Evolutionary conservation across 2,888 invertebrate genomes (phyloP).

Genomic region (Nudaria mundana): DNA sequence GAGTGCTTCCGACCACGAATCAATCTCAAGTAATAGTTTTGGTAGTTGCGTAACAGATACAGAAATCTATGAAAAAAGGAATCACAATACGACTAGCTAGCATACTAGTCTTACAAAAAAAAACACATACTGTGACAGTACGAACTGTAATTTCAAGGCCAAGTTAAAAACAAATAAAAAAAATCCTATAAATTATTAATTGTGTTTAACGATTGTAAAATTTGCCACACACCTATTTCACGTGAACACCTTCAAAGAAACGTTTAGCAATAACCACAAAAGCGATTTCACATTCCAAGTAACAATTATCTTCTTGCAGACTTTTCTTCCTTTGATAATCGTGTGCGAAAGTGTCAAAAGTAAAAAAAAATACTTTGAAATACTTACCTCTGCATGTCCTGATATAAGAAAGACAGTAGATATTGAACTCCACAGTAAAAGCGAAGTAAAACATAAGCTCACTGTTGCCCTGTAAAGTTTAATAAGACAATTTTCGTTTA

Average conservation of each 20-base stretch:
- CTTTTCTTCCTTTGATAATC: conserved; percentile 27
- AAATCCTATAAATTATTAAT: no score
- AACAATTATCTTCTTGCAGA: conserved; percentile 28
- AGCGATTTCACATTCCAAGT: conserved; percentile 28
- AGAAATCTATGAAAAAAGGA: no score
- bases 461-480: conserved; percentile 71
- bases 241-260: conserved; percentile 32
- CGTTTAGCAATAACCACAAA: conserved; percentile 32
- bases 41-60: no score
- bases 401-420: conserved; percentile 81
- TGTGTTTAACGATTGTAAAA: no score
- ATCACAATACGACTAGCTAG: no score
- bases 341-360: conserved; percentile 22
- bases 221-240: conserved; percentile 11
- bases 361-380: conserved; percentile 6
- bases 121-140: no score
- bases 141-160: no score
- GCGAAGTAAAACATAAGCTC: conserved; percentile 80
- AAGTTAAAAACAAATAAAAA: no score
- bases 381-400: conserved; percentile 82
- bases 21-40: no score
- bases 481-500: neutral
- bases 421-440: conserved; percentile 82
- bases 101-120: no score
- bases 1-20: no score